Conservation (phyloP, 2,113 vertebrate species). For the Rhadina sibilatrix region DNA sequence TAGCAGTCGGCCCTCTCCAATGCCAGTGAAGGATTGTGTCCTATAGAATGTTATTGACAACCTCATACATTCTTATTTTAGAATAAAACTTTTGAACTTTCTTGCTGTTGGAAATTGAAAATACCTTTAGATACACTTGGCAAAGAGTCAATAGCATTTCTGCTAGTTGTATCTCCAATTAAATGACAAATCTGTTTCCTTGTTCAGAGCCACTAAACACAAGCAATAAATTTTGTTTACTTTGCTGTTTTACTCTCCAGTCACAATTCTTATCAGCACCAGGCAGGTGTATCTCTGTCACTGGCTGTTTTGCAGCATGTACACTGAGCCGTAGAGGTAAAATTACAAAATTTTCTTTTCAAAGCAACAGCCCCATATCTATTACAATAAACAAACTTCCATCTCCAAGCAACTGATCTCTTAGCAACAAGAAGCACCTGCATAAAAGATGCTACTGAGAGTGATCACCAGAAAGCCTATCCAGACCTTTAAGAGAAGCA, state of each 20-base stretch:
- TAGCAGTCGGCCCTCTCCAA: background rate
- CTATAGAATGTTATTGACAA: background rate
- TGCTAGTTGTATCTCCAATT: background rate
- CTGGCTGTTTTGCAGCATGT: conserved; percentile 33
- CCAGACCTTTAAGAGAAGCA: conserved; percentile 54
- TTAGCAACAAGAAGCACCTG: conserved; percentile 86
- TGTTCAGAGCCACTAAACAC: background rate
- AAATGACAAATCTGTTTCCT: background rate
- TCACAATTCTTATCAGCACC: conserved; percentile 45
- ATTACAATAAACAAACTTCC: conserved; percentile 62
- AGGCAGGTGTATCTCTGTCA: background rate
- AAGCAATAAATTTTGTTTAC: background rate
- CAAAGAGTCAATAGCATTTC: background rate
- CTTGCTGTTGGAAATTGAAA: background rate
- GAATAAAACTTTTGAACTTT: background rate
- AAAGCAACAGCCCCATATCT: conserved; percentile 72
- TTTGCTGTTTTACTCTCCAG: background rate
- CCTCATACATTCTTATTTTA: background rate
- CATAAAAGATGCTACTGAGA: conserved; percentile 79
- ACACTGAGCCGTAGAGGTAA: conserved; percentile 36
- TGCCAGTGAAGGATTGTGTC: background rate
- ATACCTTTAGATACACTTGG: background rate
- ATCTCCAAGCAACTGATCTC: conserved; percentile 86
- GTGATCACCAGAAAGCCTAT: conserved; percentile 69
- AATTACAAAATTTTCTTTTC: conserved; percentile 71